Evolutionary conservation across 2,888 invertebrate genomes (phyloP), one percentile per base, ranked within the genome.

Genomic region (Drosophila setosimentum): DNA sequence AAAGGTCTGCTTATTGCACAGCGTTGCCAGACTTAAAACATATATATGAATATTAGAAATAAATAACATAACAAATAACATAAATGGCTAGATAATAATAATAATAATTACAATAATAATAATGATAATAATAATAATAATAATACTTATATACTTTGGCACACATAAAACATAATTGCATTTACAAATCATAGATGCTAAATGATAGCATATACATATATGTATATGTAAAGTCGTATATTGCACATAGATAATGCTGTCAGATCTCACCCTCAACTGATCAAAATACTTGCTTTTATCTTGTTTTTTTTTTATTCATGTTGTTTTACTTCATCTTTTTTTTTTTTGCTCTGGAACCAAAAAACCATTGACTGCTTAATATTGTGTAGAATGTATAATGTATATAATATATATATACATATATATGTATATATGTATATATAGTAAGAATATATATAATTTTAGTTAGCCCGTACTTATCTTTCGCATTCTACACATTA

Each of bases 301-400:
- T 50, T 45, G 35, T 35, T 45, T 61, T 45, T 35, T 45, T 61
- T 45, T 30, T 58, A 6, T 62, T 65, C 66, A 30, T 72, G 53
- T 57, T 58, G 37, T 37, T 40, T 51, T 54, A 51, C 29, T 61
- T 64, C 50, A 55, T 37, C 61, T 76, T n/a, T 72, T 45, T 68
- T n/a, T 75, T 27, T 74, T 45, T 68, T n/a, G 29, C 61, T 70
- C 76, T 85, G 85, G 85, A 85, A 85, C 85, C 88, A 85, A 85
- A 85, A 85, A 85, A 85, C 85, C 85, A 89, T 85, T 89, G 85
- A 85, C 85, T 85, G 85, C 85, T 85, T 70, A 53, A 80, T 72
- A 75, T 83, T 70, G 68, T 76, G 63, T 73, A 49, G 49, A 55
- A 64, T 61, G 45, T 45, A 45, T 45, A 45, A 84, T 86, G 83